Base-by-base conservation (phyloP, 2,113 vertebrate genomes). In the Sapayoa aenigma region DNA sequence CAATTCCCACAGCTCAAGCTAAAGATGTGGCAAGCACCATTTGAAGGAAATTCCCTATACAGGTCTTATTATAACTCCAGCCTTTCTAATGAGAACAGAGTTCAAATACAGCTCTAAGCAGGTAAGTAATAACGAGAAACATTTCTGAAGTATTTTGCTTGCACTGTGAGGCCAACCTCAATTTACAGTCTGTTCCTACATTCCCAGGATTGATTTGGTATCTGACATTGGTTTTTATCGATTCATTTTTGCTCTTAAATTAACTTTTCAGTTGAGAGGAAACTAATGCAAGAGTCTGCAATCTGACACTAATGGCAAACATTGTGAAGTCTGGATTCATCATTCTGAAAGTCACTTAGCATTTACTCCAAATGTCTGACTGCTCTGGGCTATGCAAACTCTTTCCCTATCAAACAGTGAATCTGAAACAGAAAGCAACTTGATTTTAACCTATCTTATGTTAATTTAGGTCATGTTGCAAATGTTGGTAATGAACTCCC, bases 211-310 rank as follows among this genome's bases (percentile, higher is more conserved):
- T 87, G 82, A 93, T 76, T 52, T 75, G 42, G 46, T 69, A 87
- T 55, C 60, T 82, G 44, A 84, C 49, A 72, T 42, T 58, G 53
- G 4, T 87, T 89, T 85, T 68, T 79, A 87, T 58, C 0, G 62
- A 94, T 85, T 69, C 28, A 69, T 95, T 95, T 89, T 79, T 93
- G 58, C 49, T 82, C 60, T 78, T 90, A 85, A 90, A 89, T 91
- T 82, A 91, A 90, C 69, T 87, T 93, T 90, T 87, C 60, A 87
- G 53, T 35, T n/a, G n/a, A 89, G 74, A 78, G 23, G 60, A 85
- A 93, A 79, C 44, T 72, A 89, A 76, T 79, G 35, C 53, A 87
- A 89, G 30, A 87, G 27, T 55, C 44, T 89, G 66, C 58, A 83
- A 74, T 49, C 71, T 83, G 85, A 95, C 71, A 52, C 53, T 65